Base-by-base conservation (phyloP, 2,888 invertebrate species). In the Sceliomorpha sp. region DNA sequence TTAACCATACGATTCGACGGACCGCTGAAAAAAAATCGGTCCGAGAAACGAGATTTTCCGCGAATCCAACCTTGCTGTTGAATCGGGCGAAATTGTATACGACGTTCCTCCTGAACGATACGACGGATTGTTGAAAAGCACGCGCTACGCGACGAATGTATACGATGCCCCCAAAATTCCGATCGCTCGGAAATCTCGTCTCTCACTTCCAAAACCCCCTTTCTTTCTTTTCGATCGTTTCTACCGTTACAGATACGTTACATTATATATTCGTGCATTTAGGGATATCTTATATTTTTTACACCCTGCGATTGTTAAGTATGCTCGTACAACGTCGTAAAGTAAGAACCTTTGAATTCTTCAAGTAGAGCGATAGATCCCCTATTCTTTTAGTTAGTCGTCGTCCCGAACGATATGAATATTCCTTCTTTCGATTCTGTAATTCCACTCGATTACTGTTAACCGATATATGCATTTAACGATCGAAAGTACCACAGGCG, bases 1-100 rank as follows among this genome's bases (percentile, higher is more conserved):
- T 62, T 68, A 68, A 68, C 56, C 68, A 56, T 68, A 60, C 62
- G 56, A 68, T 64, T 64, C 55, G 63, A 59, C 59, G 42, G 55
- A 70, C 48, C 55, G 64, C 59, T 34, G 62, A 37, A 63, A 56
- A 62, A 58, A 47, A 53, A 47, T 69, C 63, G 69, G 39, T 63
- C 63, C 58, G 63, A 69, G 69, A 63, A 69, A 69, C 53, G 69
- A 69, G 69, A 69, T 69, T 69, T 69, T 69, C 63, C 62, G 63
- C 63, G 63, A 69, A 63, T 63, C 58, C 58, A 69, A 69, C 58
- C 58, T 68, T 68, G n/a, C n/a, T n/a, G n/a, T n/a, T n/a, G n/a
- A n/a, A n/a, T n/a, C n/a, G n/a, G n/a, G n/a, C n/a, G n/a, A n/a
- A n/a, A n/a, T n/a, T n/a, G n/a, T n/a, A n/a, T n/a, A n/a, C n/a